Evolutionary conservation across 2,888 invertebrate species (phyloP).

Genomic region (Acanthopleura granulata): DNA sequence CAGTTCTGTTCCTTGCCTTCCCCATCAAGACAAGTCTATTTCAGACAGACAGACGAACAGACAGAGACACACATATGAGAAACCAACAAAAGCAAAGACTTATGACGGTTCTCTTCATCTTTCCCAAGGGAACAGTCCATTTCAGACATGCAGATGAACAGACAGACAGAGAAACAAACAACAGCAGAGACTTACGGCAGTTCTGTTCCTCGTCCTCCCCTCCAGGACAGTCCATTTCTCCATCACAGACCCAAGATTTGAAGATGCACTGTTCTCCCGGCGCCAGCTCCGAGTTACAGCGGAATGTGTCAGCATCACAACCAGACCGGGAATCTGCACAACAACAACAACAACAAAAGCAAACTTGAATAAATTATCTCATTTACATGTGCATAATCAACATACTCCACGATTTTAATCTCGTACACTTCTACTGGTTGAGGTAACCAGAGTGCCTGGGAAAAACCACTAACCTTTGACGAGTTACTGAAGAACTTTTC

Average conservation of each 20-base stretch:
- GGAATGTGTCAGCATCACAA: conserved; percentile 4
- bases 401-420: too few relatives aligned
- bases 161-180: too few relatives aligned
- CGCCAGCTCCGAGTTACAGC: background rate
- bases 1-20: too few relatives aligned
- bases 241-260: conserved; percentile 8
- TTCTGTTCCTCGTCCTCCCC: conserved; percentile 14
- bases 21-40: too few relatives aligned
- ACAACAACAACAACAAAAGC: background rate
- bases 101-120: background rate
- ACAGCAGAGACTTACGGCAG: conserved; percentile 15
- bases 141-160: background rate
- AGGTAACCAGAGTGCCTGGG: too few relatives aligned
- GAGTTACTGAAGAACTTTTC: too few relatives aligned
- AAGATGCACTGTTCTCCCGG: conserved; percentile 1
- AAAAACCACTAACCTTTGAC: too few relatives aligned
- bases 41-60: too few relatives aligned
- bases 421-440: too few relatives aligned
- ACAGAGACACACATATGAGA: too few relatives aligned
- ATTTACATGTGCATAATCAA: too few relatives aligned
- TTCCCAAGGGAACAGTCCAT: background rate
- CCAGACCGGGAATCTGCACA: background rate
- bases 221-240: background rate
- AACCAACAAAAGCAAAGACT: too few relatives aligned
- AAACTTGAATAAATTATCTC: background rate